A percentile compares a stretch with the other conserved stretches of the same genome.
phyloP scores from a whole-genome alignment of 2,113 vertebrate genomes.

The Hassar affinis region DNA sequence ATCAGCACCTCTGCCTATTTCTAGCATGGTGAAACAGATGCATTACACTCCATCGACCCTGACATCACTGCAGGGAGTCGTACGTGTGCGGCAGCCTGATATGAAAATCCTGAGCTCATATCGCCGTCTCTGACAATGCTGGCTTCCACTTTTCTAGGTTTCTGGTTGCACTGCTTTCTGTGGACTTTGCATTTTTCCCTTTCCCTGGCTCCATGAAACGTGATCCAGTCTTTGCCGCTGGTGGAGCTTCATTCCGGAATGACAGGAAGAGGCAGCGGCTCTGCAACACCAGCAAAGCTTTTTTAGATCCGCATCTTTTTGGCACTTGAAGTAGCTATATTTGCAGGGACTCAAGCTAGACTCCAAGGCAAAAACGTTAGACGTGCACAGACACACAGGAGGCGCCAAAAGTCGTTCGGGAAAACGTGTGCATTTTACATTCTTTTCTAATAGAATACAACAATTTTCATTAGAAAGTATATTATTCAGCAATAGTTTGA shows the following conservation, averaged over 20 bases:
- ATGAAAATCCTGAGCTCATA: conserved; percentile 33
- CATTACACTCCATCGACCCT: conserved; percentile 35
- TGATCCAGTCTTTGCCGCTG: conserved; percentile 55
- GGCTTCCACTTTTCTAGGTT: conserved; percentile 61
- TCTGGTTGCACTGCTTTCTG: conserved; percentile 66
- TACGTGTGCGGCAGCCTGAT: conserved; percentile 30
- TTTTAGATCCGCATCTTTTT: conserved; percentile 20
- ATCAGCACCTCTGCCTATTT: conserved; percentile 46
- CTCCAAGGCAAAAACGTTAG: background rate
- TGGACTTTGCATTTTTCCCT: conserved; percentile 60
- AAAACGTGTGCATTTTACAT: background rate
- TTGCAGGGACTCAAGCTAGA: background rate
- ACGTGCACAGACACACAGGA: background rate
- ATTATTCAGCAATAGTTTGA: background rate
- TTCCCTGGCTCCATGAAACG: conserved; percentile 66
- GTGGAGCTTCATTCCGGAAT: conserved; percentile 60
- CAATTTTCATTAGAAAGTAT: background rate
- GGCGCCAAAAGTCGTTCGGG: background rate
- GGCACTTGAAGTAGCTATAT: conserved; percentile 14
- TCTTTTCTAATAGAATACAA: background rate
- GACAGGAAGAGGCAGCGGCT: conserved; percentile 29
- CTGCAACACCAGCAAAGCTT: conserved; percentile 32
- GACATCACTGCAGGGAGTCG: conserved; percentile 36
- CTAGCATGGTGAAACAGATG: conserved; percentile 33
- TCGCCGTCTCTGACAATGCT: conserved; percentile 53